A percentile compares a stretch with the other conserved stretches of the same genome.
Evolutionary conservation across 2,797 vertebrate genomes (phyloP).

Genomic region (Poeciliopsis infans): DNA sequence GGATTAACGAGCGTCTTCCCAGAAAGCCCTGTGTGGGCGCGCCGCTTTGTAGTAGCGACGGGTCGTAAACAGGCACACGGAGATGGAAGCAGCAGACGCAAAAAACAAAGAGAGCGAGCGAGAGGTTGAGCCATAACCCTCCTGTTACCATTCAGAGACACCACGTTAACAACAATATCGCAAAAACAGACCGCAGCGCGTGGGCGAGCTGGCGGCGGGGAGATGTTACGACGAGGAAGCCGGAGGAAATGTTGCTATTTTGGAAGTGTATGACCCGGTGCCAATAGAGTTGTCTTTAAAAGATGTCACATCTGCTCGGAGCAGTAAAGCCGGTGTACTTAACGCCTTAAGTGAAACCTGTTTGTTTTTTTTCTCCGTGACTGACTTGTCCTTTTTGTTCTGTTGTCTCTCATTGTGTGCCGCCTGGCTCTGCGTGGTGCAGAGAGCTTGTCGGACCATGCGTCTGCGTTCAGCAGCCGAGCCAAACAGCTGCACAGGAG

Average conservation of each 20-base stretch:
- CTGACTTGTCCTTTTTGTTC: slow-evolving; percentile 19
- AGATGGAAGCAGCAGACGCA: slow-evolving; percentile 35
- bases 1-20: slow-evolving; percentile 55
- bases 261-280: slow-evolving; percentile 17
- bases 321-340: slow-evolving; percentile 6
- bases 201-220: slow-evolving; percentile 10
- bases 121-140: slow-evolving; percentile 14
- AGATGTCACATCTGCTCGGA: background rate
- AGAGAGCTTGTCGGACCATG: slow-evolving; percentile 98
- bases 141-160: slow-evolving; percentile 40
- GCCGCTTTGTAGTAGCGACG: slow-evolving; percentile 42
- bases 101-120: slow-evolving; percentile 27
- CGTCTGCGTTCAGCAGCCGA: slow-evolving; percentile 97
- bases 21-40: slow-evolving; percentile 4
- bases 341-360: slow-evolving; percentile 15
- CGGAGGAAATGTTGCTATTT: slow-evolving; percentile 28
- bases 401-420: slow-evolving; percentile 9
- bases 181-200: slow-evolving; percentile 23
- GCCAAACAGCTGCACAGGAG: slow-evolving; percentile 96
- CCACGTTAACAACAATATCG: slow-evolving; percentile 42
- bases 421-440: background rate
- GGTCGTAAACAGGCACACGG: slow-evolving; percentile 50
- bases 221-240: slow-evolving; percentile 17
- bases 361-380: slow-evolving; percentile 1
- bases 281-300: slow-evolving; percentile 8